Conservation (phyloP, 30 jellyfish, hydroid and myxozoan genomes). For the Pelagia noctiluca region DNA sequence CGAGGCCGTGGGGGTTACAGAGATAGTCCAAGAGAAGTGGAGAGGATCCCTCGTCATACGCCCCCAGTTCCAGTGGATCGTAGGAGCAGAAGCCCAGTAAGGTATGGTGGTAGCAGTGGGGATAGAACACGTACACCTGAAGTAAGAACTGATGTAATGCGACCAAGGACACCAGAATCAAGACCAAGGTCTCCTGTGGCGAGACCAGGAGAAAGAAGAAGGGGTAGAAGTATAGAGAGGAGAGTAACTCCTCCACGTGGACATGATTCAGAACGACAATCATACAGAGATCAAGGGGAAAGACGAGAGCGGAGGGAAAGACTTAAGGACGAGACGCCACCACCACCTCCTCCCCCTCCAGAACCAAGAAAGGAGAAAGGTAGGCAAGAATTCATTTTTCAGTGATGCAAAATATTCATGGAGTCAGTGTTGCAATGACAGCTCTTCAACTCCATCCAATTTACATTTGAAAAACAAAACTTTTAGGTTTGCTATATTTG, state of each 20-base stretch:
- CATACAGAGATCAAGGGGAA: constrained; percentile 61
- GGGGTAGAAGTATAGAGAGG: constrained; percentile 71
- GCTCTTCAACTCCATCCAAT: background rate
- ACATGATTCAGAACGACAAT: constrained; percentile 59
- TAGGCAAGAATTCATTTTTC: constrained; percentile 18
- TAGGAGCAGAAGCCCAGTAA: constrained; percentile 64
- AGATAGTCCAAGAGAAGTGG: constrained; percentile 59
- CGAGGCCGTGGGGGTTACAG: constrained; percentile 41
- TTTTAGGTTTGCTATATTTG: too few relatives aligned
- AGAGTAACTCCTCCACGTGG: constrained; percentile 78
- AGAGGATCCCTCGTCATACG: constrained; percentile 64
- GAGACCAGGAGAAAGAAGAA: constrained; percentile 64
- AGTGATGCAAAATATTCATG: background rate
- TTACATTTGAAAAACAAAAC: background rate
- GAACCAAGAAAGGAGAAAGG: constrained; percentile 74
- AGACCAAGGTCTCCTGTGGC: constrained; percentile 73
- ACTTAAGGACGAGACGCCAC: constrained; percentile 84
- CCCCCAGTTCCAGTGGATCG: constrained; percentile 62
- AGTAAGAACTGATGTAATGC: constrained; percentile 57
- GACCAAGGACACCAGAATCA: constrained; percentile 74
- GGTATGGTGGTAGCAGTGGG: constrained; percentile 51
- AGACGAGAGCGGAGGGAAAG: constrained; percentile 77
- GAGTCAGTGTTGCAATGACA: background rate
- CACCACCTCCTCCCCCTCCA: constrained; percentile 97
- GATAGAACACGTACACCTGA: constrained; percentile 68